Evolutionary conservation across 2,888 invertebrate species (phyloP).

Genomic region (Lumbricus terrestris): DNA sequence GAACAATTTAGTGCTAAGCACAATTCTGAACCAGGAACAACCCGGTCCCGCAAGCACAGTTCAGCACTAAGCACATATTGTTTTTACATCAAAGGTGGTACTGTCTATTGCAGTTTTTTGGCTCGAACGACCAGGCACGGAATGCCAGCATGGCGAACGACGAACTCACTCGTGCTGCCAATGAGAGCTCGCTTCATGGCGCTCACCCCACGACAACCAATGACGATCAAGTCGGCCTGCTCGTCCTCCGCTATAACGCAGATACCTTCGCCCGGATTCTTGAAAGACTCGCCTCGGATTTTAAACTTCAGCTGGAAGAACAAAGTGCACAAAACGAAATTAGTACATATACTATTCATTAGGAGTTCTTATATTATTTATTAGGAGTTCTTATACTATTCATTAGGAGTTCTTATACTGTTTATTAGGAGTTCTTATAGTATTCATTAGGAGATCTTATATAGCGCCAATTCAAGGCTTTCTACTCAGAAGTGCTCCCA

Average conservation of each 20-base stretch:
- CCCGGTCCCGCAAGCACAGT: too few relatives aligned
- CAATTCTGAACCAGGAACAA: too few relatives aligned
- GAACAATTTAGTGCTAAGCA: too few relatives aligned
- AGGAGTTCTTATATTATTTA: too few relatives aligned
- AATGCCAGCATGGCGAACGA: constrained; percentile 30
- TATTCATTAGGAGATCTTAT: too few relatives aligned
- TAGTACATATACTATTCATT: too few relatives aligned
- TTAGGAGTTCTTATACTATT: too few relatives aligned
- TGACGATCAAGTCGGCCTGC: constrained; percentile 34
- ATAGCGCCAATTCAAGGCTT: too few relatives aligned
- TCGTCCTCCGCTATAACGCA: constrained; percentile 36
- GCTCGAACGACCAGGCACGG: constrained; percentile 34
- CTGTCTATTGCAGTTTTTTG: not conserved
- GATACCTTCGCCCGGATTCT: constrained; percentile 39
- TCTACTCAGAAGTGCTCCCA: too few relatives aligned
- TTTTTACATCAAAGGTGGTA: not conserved
- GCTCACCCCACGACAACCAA: constrained; percentile 36
- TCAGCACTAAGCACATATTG: too few relatives aligned
- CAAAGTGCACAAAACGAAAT: not conserved
- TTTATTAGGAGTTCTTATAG: too few relatives aligned
- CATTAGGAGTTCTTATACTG: too few relatives aligned
- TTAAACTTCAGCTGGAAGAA: constrained; percentile 36
- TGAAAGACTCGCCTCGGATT: constrained; percentile 32
- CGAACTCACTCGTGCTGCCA: constrained; percentile 39
- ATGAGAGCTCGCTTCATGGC: constrained; percentile 24